phyloP scores from a whole-genome alignment of 2,797 vertebrate genomes.

The Balearica regulorum region DNA sequence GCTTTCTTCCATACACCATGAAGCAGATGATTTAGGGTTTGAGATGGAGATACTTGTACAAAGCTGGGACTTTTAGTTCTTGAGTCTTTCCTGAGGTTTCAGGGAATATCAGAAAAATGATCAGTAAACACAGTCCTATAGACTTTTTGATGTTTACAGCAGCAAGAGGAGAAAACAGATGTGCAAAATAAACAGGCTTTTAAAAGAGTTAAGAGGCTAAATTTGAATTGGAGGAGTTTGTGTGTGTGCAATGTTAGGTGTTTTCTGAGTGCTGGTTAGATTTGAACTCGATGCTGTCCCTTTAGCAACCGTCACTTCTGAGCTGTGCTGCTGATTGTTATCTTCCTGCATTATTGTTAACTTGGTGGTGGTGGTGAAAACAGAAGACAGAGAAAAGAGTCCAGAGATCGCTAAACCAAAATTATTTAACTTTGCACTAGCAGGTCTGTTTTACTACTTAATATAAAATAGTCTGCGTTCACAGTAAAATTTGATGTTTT shows the following conservation, averaged over 20 bases:
- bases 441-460: background rate
- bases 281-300: background rate
- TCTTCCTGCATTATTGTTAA: background rate
- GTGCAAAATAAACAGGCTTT: background rate
- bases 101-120: background rate
- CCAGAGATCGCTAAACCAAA: background rate
- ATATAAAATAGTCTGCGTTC: background rate
- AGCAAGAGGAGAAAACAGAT: background rate
- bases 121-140: background rate
- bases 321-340: background rate
- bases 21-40: background rate
- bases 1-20: background rate
- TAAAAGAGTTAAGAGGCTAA: background rate
- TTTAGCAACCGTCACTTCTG: background rate
- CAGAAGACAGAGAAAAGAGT: background rate
- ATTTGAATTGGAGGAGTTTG: background rate
- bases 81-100: background rate
- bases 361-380: background rate
- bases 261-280: background rate
- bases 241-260: background rate
- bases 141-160: background rate
- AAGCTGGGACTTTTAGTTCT: background rate
- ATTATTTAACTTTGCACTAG: background rate
- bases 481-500: background rate
- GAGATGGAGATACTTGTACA: background rate